Base-by-base conservation (phyloP, 1,140 invertebrate species). In the Chrysomallon squamiferum region DNA sequence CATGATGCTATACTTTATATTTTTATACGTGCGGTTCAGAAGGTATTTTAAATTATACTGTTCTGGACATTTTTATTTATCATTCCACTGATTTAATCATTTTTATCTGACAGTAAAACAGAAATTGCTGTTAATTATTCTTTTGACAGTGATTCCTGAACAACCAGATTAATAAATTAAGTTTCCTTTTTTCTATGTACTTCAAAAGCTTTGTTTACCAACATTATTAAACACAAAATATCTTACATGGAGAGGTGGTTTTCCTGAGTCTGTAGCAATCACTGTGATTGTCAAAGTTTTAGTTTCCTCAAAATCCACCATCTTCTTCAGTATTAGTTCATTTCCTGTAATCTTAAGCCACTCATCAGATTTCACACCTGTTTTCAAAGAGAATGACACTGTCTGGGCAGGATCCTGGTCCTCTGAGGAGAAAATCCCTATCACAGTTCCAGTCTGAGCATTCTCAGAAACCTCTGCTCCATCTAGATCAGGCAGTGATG, bases 391-490 rank as follows among this genome's bases (percentile, higher is more conserved):
- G 32, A 60, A 74, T 1, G 22, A 47, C 29, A 71, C 27, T n/a
- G 13, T 22, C 25, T 71, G 62, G 25, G 49, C 68, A 30, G n/a
- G 13, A 50, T 77, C 75, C 29, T 72, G 50, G 59, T 77, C 73
- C 33, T 52, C 29, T 11, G 67, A 70, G 27, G 38, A 38, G n/a
- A 72, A n/a, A 9, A 3, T 66, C 2, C 62, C 68, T 0, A 75
- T 52, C 45, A 54, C 38, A 11, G 47, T 30, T 22, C 70, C 71
- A 0, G 65, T 52, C 15, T 49, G 22, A 13, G 57, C 45, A 22
- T 61, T 33, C 45, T 77, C 75, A 4, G 43, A 60, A 6, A 77
- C n/a, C 29, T 58, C 57, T 2, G 35, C 49, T 2, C 54, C 27
- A 35, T 54, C 64, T 11, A 75, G 38, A 15, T 20, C 35, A 18